These are phyloP conservation scores for Isurus oxyrinchus DNA, from an alignment of 2,113 vertebrate species.

Conservation along the genomic window DNA sequence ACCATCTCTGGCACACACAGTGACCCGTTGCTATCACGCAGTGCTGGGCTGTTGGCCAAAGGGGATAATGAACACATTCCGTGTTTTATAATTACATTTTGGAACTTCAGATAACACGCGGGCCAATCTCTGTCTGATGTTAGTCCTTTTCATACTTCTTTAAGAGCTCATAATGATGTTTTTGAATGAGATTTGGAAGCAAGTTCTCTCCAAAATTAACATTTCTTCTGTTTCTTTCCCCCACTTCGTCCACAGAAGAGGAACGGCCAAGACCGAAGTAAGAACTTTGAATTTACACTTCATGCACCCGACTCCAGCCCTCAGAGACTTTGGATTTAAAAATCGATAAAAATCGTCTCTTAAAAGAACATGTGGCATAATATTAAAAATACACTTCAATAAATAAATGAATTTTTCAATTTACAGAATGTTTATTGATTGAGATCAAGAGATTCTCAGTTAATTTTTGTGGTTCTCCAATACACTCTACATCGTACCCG, in stretches of 20 bases:
- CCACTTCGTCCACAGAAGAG: neutral
- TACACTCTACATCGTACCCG: too few relatives aligned
- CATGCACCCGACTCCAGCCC: neutral
- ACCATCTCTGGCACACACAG: neutral
- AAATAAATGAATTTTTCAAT: neutral
- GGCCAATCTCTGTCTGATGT: neutral
- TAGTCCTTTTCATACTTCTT: neutral
- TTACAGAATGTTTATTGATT: neutral
- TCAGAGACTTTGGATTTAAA: neutral
- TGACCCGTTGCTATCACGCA: neutral
- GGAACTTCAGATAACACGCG: neutral
- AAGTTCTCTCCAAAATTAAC: neutral
- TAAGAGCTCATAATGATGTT: neutral
- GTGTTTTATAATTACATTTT: neutral
- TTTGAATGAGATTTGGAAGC: neutral
- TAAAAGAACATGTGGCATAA: neutral
- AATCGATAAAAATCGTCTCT: neutral
- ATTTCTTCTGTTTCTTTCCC: neutral
- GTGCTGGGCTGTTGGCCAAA: neutral
- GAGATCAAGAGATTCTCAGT: neutral
- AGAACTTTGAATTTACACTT: neutral
- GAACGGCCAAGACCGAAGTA: slow-evolving; percentile 30
- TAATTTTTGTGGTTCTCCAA: neutral
- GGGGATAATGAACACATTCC: neutral
- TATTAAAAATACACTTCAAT: neutral